phyloP scores from a whole-genome alignment of 2,113 vertebrate species.

The Falcunculus frontatus region DNA sequence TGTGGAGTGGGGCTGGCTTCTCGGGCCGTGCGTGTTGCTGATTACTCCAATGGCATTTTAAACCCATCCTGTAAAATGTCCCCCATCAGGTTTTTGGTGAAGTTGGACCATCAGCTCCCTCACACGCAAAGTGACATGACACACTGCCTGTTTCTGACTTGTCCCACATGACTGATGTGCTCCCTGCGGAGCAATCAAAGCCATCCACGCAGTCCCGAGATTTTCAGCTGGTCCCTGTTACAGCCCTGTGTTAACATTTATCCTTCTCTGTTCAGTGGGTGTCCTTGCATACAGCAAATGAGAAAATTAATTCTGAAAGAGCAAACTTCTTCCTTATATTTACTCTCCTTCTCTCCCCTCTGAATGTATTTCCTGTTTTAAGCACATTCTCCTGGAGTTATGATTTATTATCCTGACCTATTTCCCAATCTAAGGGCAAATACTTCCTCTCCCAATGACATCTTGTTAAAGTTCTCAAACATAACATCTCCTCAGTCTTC shows the following conservation, averaged over 20 bases:
- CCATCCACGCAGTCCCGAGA: neutral
- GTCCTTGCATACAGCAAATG: neutral
- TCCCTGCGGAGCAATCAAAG: neutral
- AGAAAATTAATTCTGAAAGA: neutral
- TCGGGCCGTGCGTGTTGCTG: fast-evolving
- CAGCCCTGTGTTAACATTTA: neutral
- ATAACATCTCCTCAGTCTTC: neutral
- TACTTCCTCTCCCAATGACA: slow-evolving; percentile 22
- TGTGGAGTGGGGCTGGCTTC: neutral
- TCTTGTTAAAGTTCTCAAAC: slow-evolving; percentile 3
- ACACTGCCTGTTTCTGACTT: neutral
- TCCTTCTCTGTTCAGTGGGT: neutral
- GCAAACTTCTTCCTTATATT: neutral
- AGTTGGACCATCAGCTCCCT: neutral
- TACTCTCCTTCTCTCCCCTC: neutral
- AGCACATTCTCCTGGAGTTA: neutral
- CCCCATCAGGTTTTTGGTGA: neutral
- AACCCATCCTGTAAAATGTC: neutral
- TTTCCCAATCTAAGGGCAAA: neutral
- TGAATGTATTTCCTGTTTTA: neutral
- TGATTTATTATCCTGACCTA: neutral
- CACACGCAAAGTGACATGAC: neutral
- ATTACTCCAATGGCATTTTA: neutral
- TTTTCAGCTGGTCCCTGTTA: neutral
- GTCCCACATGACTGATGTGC: fast-evolving